phyloP scores from a whole-genome alignment of 2,888 invertebrate species.

The Neoascia interrupta region DNA sequence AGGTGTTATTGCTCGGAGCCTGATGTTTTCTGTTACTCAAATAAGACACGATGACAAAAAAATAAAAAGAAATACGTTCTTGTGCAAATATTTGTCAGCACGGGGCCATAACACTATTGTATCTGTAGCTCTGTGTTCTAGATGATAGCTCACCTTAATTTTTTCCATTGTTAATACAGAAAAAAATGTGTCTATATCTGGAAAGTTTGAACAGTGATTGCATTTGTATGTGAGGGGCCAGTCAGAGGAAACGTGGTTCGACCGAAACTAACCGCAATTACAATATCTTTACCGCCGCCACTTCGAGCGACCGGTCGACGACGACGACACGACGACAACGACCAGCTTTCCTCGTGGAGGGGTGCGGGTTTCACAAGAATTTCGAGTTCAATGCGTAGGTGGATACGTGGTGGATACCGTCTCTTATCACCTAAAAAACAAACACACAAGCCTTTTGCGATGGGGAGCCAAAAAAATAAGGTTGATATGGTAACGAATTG shows the following conservation, averaged over 20 bases:
- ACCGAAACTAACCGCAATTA: conserved; percentile 51
- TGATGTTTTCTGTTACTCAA: conserved; percentile 57
- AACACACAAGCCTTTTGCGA: conserved; percentile 45
- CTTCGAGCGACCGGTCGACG: too few relatives aligned
- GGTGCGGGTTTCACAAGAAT: conserved; percentile 41
- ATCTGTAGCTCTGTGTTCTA: conserved; percentile 52
- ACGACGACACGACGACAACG: conserved; percentile 1
- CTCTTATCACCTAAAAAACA: conserved; percentile 57
- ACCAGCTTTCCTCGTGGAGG: conserved; percentile 23
- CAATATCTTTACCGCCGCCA: conserved; percentile 11
- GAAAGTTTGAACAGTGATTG: conserved; percentile 64
- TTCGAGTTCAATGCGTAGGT: conserved; percentile 62
- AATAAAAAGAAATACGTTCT: conserved; percentile 71
- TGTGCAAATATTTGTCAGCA: conserved; percentile 78
- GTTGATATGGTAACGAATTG: conserved; percentile 48
- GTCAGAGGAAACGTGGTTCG: conserved; percentile 33
- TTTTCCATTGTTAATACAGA: conserved; percentile 53
- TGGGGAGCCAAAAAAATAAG: conserved; percentile 29
- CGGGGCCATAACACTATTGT: conserved; percentile 73
- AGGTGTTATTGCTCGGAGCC: conserved; percentile 40
- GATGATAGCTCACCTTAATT: conserved; percentile 65
- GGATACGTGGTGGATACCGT: conserved; percentile 51
- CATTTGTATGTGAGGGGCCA: conserved; percentile 46
- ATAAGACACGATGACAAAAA: conserved; percentile 59
- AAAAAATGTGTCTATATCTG: too few relatives aligned